phyloP scores from a whole-genome alignment of 2,113 vertebrate species.

The Gymnarchus niloticus region DNA sequence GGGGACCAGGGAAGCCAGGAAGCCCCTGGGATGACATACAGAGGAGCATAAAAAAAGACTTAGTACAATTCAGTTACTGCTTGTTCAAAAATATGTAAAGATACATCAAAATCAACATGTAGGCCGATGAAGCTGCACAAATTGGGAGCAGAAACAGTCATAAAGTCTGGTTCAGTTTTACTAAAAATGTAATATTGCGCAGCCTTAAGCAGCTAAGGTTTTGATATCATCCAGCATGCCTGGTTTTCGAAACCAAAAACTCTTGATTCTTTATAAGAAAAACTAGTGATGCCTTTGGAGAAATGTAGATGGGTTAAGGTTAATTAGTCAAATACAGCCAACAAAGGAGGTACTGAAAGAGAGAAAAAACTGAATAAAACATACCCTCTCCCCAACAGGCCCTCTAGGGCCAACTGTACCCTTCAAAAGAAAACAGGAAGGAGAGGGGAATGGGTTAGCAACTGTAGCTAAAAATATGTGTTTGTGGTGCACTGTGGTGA shows the following conservation, averaged over 20 bases:
- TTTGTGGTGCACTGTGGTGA: neutral
- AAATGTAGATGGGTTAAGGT: neutral
- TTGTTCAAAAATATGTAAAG: neutral
- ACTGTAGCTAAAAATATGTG: neutral
- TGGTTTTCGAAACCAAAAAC: neutral
- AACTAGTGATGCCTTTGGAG: neutral
- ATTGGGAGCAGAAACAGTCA: neutral
- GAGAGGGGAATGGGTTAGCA: neutral
- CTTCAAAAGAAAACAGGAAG: constrained; percentile 44
- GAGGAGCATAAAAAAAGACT: neutral
- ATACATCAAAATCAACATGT: neutral
- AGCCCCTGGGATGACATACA: constrained; percentile 55
- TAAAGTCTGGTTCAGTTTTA: too few relatives aligned
- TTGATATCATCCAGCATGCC: neutral
- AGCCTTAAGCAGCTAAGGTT: neutral
- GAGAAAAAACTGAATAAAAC: constrained; percentile 28
- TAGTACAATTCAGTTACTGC: neutral
- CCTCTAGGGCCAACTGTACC: constrained; percentile 67
- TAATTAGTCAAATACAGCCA: neutral
- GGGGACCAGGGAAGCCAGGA: constrained; percentile 66
- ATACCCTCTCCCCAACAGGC: constrained; percentile 65
- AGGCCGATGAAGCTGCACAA: neutral
- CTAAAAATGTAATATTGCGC: neutral
- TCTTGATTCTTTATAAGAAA: neutral
- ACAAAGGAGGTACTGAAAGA: neutral